These are phyloP conservation scores for Merops nubicus DNA, from an alignment of 2,113 vertebrate species.

Conservation along the genomic window DNA sequence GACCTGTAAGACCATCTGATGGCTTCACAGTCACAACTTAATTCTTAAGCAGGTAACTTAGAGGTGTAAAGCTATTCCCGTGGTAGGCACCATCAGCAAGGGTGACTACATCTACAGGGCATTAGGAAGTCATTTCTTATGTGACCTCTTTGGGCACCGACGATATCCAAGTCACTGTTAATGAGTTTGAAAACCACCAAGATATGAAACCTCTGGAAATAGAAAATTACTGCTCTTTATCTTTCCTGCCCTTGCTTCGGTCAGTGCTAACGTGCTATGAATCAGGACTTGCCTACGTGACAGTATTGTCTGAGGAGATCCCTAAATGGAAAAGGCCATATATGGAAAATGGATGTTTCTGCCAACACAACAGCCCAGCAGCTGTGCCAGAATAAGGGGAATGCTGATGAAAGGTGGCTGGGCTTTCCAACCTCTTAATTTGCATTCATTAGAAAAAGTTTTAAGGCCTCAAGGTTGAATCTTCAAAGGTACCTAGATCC, in stretches of 20 bases:
- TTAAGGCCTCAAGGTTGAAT: not conserved
- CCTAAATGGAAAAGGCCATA: not conserved
- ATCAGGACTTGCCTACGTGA: not conserved
- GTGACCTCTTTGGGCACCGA: not conserved
- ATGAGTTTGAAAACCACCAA: not conserved
- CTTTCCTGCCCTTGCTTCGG: not conserved
- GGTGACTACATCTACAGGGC: not conserved
- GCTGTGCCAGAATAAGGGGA: not conserved
- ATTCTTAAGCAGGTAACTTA: not conserved
- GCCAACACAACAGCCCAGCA: not conserved
- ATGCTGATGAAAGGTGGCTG: not conserved
- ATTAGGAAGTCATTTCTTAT: not conserved
- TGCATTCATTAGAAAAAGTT: not conserved
- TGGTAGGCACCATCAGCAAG: not conserved
- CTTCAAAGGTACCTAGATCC: not conserved
- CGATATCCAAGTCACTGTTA: not conserved
- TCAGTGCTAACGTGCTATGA: not conserved
- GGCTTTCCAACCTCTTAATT: not conserved
- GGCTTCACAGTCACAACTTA: not conserved
- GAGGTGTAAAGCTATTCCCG: not conserved
- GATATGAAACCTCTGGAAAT: not conserved
- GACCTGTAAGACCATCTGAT: not conserved
- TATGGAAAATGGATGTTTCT: not conserved
- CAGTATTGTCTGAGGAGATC: not conserved
- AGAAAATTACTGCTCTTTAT: not conserved